Percentiles rank a stretch among this genome's conserved stretches.
These are phyloP conservation scores for Chelon auratus DNA, from an alignment of 2,797 vertebrate species.

Conservation along the genomic window DNA sequence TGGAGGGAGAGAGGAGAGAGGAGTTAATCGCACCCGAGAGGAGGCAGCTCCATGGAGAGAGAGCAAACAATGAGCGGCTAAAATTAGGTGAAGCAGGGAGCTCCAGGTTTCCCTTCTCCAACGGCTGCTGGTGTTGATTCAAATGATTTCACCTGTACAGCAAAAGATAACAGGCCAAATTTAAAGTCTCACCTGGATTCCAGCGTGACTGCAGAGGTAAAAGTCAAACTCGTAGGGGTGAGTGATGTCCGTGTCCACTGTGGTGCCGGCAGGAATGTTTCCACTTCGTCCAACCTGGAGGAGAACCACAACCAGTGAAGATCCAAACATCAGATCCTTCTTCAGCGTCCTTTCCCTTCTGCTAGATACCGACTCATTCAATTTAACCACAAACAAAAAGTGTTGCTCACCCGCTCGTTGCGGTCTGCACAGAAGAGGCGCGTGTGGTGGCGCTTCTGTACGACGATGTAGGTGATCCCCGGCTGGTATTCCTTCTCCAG, in stretches of 20 bases:
- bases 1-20: slow-evolving; percentile 50
- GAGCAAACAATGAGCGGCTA: slow-evolving; percentile 7
- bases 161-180: no score
- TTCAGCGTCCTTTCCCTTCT: not conserved
- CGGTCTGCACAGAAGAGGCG: slow-evolving; percentile 97
- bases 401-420: slow-evolving; percentile 91
- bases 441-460: slow-evolving; percentile 97
- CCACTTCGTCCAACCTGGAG: slow-evolving; percentile 95
- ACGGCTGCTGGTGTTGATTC: not conserved
- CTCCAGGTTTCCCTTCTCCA: slow-evolving; percentile 3
- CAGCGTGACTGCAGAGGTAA: slow-evolving; percentile 99
- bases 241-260: slow-evolving; percentile 97
- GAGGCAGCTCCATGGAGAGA: not conserved
- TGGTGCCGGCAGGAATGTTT: slow-evolving; percentile 98
- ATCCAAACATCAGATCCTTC: not conserved
- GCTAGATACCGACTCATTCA: no score
- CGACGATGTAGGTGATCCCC: slow-evolving; percentile 97
- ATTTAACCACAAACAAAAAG: no score
- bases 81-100: not conserved
- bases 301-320: not conserved
- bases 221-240: slow-evolving; percentile 99
- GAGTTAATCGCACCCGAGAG: slow-evolving; percentile 27
- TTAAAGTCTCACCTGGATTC: slow-evolving; percentile 91
- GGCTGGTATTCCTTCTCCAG: slow-evolving; percentile 98
- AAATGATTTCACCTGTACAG: not conserved